These are phyloP conservation scores for Gyrodactylus salaris DNA, from an alignment of 1,140 invertebrate genomes.

Conservation along the genomic window DNA sequence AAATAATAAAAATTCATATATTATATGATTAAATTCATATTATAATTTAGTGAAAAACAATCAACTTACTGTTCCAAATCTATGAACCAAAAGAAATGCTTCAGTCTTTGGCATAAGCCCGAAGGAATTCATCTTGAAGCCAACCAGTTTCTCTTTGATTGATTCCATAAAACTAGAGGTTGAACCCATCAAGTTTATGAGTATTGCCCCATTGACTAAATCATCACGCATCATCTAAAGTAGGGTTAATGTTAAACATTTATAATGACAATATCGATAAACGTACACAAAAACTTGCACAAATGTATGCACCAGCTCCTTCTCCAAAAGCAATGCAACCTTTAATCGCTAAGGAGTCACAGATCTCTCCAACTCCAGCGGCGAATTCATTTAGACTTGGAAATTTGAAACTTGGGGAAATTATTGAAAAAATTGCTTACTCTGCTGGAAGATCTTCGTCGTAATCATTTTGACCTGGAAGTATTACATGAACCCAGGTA, in stretches of 20 bases:
- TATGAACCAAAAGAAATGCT: not conserved
- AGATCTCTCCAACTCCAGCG: not conserved
- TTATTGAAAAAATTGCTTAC: slow-evolving; percentile 19
- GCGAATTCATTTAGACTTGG: not conserved
- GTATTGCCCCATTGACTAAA: not conserved
- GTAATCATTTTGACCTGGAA: slow-evolving; percentile 51
- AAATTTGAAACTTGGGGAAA: not conserved
- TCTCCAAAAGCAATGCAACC: slow-evolving; percentile 29
- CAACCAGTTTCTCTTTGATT: not conserved
- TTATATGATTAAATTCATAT: not conserved
- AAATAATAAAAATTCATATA: not conserved
- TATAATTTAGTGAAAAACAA: not conserved
- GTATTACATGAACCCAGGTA: slow-evolving; percentile 50
- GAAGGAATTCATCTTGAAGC: not conserved
- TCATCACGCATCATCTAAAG: not conserved
- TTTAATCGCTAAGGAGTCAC: not conserved
- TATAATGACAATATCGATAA: not conserved
- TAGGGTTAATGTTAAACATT: not conserved
- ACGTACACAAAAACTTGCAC: slow-evolving; percentile 40
- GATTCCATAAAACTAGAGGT: not conserved
- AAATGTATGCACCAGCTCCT: slow-evolving; percentile 52
- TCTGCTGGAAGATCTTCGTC: slow-evolving; percentile 30
- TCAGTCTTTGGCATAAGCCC: not conserved
- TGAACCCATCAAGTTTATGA: not conserved
- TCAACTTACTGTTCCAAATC: not conserved